phyloP scores from a whole-genome alignment of 2,888 invertebrate genomes.

The Yponomeuta plumbellus region DNA sequence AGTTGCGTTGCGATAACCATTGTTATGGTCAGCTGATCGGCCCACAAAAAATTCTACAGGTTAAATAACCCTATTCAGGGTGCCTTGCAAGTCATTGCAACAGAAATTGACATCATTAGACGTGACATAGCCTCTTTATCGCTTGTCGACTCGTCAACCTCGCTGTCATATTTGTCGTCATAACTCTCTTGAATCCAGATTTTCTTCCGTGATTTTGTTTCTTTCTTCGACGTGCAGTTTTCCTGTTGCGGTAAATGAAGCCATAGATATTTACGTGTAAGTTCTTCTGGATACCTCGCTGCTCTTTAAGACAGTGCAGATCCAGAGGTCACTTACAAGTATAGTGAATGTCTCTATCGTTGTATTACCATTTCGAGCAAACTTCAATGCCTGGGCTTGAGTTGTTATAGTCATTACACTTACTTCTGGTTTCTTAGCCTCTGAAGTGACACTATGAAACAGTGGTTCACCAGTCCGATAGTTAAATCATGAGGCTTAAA shows the following conservation, averaged over 20 bases:
- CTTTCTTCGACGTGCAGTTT: background rate
- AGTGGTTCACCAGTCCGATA: background rate
- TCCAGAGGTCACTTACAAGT: background rate
- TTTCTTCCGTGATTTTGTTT: background rate
- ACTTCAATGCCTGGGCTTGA: background rate
- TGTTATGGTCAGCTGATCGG: too few relatives aligned
- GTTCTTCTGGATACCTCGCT: background rate
- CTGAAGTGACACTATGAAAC: background rate
- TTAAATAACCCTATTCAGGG: too few relatives aligned
- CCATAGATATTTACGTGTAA: background rate
- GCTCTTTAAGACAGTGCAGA: background rate
- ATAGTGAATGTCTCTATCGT: background rate
- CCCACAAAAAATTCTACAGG: too few relatives aligned
- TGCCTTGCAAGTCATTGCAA: background rate
- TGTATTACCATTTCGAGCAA: background rate
- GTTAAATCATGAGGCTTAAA: background rate
- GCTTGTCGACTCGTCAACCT: background rate
- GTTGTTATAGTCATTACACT: background rate
- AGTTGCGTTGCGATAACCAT: too few relatives aligned
- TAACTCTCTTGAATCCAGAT: background rate
- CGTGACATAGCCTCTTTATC: background rate
- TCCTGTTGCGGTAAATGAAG: background rate
- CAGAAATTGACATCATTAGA: background rate
- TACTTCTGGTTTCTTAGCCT: background rate
- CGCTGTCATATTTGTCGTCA: background rate